Conservation (phyloP, 92 coral and sea anemone genomes). For the Virgularia gustaviana region DNA sequence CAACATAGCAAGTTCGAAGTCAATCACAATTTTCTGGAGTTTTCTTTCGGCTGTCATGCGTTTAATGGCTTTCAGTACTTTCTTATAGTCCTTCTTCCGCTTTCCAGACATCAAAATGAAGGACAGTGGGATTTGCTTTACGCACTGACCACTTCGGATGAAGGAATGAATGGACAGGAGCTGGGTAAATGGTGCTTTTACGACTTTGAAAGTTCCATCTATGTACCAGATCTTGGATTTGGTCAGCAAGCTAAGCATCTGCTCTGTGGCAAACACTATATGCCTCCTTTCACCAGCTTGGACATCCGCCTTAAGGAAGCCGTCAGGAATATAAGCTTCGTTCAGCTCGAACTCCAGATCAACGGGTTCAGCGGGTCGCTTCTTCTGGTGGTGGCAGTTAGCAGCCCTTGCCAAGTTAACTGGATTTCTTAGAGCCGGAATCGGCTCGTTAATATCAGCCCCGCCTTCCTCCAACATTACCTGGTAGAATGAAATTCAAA, state of each 20-base stretch:
- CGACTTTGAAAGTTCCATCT: slow-evolving; percentile 32
- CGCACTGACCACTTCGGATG: slow-evolving; percentile 21
- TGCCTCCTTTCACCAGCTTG: slow-evolving; percentile 13
- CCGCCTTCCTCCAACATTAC: slow-evolving; percentile 8
- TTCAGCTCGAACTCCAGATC: slow-evolving; percentile 38
- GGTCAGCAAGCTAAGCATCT: slow-evolving; percentile 11
- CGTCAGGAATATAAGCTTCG: slow-evolving; percentile 37
- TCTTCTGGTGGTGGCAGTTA: slow-evolving; percentile 31
- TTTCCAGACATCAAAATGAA: slow-evolving; percentile 32
- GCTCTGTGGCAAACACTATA: slow-evolving; percentile 39
- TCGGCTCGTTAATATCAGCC: slow-evolving; percentile 37
- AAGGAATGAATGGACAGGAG: slow-evolving; percentile 33
- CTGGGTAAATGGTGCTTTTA: slow-evolving; percentile 27
- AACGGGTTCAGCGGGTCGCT: slow-evolving; percentile 38
- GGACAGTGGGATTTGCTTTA: slow-evolving; percentile 43
- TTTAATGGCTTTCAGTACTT: too few relatives aligned
- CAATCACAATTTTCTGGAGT: too few relatives aligned
- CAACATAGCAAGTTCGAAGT: too few relatives aligned
- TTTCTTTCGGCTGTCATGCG: too few relatives aligned
- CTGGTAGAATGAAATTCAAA: too few relatives aligned
- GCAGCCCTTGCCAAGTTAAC: slow-evolving; percentile 36
- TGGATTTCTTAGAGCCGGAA: slow-evolving; percentile 42
- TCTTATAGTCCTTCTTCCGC: slow-evolving; percentile 25
- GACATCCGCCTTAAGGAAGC: slow-evolving; percentile 22
- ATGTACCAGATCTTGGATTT: slow-evolving; percentile 36